Base-by-base conservation (phyloP, 2,113 vertebrate genomes). In the Hystrix brachyura region DNA sequence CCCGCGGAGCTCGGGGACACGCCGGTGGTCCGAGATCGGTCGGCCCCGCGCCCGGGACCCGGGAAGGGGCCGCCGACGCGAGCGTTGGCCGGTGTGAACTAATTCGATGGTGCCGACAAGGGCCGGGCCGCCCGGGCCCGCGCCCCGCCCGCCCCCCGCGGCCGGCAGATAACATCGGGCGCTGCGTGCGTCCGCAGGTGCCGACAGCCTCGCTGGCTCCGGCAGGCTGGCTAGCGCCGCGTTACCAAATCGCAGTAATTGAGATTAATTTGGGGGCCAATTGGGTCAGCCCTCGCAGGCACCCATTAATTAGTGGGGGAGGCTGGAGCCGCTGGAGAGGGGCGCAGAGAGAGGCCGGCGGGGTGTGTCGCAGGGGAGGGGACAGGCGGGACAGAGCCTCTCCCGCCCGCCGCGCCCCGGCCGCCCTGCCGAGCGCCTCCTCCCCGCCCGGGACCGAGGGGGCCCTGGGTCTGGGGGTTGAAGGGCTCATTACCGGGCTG, bases 291-390 rank as follows among this genome's bases (percentile, higher is more conserved):
- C 97, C 98, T 98, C 97, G 97, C 97, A 98, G 98, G 98, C 98
- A 99, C 98, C 98, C 98, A 99, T 98, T 99, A 99, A 99, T 99
- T 99, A 99, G 96, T 95, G 97, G 98, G 96, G 98, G 98, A 98
- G 97, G 98, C 97, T 98, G 98, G 97, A 98, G 98, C 97, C 98
- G 98, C 96, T 94, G 96, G 88, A 87, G 97, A 90, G 96, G 0
- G 0, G 0, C 9, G 88, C 34, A 3, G 5, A 60, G 79, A 23
- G 29, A 64, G 5, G 48, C 89, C 2, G 1, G 10, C 2, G 1
- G 0, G 27, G 19, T 34, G 0, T 7, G 7, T 23, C 17, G 21
- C 25, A 14, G 34, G 9, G 23, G 46, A 19, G 23, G 27, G 60
- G 27, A 27, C 67, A 23, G n/a, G 15, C 64, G 34, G 76, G 90